Evolutionary conservation across 2,888 invertebrate species (phyloP).

Genomic region (Steinernema carpocapsae): DNA sequence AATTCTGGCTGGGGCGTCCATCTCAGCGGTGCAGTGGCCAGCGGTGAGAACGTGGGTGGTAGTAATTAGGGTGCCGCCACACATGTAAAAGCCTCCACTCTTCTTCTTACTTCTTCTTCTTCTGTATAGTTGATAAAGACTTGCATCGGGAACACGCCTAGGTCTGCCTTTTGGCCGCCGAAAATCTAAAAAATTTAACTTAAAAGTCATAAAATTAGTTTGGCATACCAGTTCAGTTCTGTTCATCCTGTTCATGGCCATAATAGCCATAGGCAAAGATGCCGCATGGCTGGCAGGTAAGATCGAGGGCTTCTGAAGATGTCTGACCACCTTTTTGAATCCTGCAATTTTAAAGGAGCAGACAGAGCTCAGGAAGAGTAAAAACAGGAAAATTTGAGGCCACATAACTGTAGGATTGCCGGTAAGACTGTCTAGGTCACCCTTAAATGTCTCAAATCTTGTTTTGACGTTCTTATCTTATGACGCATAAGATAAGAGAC

Average conservation of each 20-base stretch:
- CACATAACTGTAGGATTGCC: neutral
- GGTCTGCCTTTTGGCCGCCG: neutral
- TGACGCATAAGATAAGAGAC: too few species aligned
- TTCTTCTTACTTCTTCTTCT: too few species aligned
- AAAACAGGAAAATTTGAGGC: neutral
- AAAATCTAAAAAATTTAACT: neutral
- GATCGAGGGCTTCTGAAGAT: neutral
- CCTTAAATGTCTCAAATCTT: too few species aligned
- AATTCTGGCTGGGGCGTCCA: neutral
- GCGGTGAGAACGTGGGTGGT: neutral
- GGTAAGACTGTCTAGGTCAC: neutral
- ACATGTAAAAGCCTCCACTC: neutral
- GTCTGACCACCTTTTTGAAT: neutral
- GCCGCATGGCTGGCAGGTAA: neutral
- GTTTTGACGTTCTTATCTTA: too few species aligned
- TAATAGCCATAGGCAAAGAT: neutral
- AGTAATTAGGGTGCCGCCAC: neutral
- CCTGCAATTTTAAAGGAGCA: neutral
- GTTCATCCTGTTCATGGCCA: neutral
- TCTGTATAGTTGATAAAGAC: neutral
- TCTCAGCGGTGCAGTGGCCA: neutral
- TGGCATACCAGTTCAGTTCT: neutral
- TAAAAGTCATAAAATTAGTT: neutral
- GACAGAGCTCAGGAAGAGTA: neutral
- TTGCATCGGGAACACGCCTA: neutral